Evolutionary conservation across 1,140 invertebrate genomes (phyloP), one percentile per base, ranked within the genome.

Genomic region (Elymnias hypermnestra): DNA sequence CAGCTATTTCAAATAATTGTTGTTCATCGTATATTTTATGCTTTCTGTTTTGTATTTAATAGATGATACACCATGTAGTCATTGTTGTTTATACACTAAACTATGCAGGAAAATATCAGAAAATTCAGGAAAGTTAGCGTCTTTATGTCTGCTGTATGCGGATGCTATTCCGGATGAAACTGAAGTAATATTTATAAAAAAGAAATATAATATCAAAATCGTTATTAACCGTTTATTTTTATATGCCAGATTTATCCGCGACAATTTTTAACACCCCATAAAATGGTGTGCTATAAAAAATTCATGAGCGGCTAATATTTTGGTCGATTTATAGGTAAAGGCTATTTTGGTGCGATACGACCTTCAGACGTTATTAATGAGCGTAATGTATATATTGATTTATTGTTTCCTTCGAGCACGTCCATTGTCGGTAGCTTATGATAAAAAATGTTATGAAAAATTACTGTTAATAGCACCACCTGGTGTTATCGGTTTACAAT

Each of bases 331-430:
- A 45, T 47, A 15, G 7, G 29, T 33, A 33, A 41, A 31, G 26
- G 18, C 39, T 51, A 29, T 48, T 57, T 40, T 12, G 12, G 29
- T 15, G 15, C 13, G 46, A 19, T 17, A 31, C 44, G 58, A 43
- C 65, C 62, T 69, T 65, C 49, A 53, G 44, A 36, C 50, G 12
- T 45, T 57, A 59, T 65, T 57, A 55, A 65, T 65, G 65, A 60
- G 45, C 13, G 29, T 15, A 15, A 33, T 33, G 29, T 63, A 61
- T 59, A 57, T 54, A 60, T 50, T 62, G 53, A 60, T 53, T 58
- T 53, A 57, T 39, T 50, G 23, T 42, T 46, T 49, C 44, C 54
- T 23, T 29, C 12, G 26, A 13, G 17, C 28, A 14, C 40, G 26
- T 31, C n/a, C 4, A 13, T 42, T 31, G 39, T 33, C 13, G 19